phyloP scores from a whole-genome alignment of 2,888 invertebrate species.

The Frankliniella fusca region DNA sequence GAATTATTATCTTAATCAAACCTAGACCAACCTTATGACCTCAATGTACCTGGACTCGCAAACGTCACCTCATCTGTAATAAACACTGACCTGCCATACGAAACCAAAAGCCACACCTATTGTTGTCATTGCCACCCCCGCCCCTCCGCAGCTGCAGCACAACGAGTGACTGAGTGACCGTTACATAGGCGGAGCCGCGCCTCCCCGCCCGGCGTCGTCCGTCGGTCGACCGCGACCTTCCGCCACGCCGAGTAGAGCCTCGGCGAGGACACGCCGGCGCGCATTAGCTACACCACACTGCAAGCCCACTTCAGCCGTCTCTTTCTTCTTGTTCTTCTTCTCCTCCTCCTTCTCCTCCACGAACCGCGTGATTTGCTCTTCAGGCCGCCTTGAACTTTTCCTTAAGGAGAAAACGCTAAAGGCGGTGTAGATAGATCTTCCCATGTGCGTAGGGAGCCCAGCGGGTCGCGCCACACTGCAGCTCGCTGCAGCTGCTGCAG shows the following conservation, averaged over 20 bases:
- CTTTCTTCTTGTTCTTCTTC: too few relatives aligned
- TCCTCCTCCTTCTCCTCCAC: neutral
- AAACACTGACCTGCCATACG: slow-evolving; percentile 16
- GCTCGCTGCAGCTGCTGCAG: neutral
- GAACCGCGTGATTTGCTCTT: neutral
- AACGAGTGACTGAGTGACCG: too few relatives aligned
- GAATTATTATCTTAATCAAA: neutral
- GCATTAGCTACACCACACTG: too few relatives aligned
- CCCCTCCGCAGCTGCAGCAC: too few relatives aligned
- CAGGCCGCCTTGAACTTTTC: slow-evolving; percentile 14
- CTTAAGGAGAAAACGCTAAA: neutral
- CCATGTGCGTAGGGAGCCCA: neutral
- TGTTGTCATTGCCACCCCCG: too few relatives aligned
- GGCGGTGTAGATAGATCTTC: neutral
- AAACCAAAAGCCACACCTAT: neutral
- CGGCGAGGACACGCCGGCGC: too few relatives aligned
- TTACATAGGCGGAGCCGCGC: too few relatives aligned
- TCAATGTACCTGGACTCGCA: slow-evolving; percentile 10
- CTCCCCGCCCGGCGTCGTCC: too few relatives aligned
- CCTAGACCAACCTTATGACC: slow-evolving; percentile 16
- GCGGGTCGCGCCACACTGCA: too few relatives aligned
- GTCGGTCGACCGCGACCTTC: too few relatives aligned
- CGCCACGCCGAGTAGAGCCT: too few relatives aligned
- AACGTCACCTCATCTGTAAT: slow-evolving; percentile 15
- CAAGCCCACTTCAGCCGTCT: too few relatives aligned